Evolutionary conservation across 2,888 invertebrate genomes (phyloP).

Genomic region (Macroteleia sp.): DNA sequence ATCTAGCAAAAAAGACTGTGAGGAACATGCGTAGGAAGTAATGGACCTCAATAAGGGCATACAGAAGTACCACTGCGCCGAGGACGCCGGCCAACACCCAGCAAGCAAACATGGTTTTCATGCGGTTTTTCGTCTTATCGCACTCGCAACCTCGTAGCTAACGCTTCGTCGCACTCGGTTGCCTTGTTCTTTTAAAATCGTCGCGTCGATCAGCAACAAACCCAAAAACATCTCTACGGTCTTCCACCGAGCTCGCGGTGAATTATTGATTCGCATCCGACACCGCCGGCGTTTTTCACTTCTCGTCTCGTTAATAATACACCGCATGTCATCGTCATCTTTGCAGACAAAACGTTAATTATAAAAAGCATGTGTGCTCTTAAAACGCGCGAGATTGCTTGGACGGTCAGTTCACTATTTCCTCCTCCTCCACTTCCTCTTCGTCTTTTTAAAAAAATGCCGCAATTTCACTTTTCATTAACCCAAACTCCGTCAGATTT

Average conservation of each 20-base stretch:
- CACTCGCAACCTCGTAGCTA: too few species aligned
- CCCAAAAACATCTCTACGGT: constrained; percentile 64
- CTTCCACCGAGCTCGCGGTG: constrained; percentile 49
- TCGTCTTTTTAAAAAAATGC: neutral
- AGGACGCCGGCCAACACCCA: constrained; percentile 82
- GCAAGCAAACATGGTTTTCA: constrained; percentile 75
- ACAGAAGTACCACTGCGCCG: constrained; percentile 85
- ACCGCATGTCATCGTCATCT: constrained; percentile 61
- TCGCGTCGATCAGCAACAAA: constrained; percentile 38
- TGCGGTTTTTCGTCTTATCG: neutral
- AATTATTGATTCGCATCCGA: constrained; percentile 72
- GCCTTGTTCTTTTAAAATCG: neutral
- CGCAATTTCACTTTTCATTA: constrained; percentile 26
- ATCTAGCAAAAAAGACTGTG: constrained; percentile 87
- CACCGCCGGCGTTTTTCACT: constrained; percentile 67
- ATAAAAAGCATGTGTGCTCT: neutral
- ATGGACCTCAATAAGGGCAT: constrained; percentile 88
- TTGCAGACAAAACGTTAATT: constrained; percentile 27
- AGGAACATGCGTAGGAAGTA: constrained; percentile 89
- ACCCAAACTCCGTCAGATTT: neutral
- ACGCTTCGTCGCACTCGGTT: constrained; percentile 3
- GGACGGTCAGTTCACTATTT: neutral
- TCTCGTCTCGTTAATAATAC: constrained; percentile 68
- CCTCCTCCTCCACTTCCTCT: neutral
- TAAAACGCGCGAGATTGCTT: constrained; percentile 2